phyloP scores from a whole-genome alignment of 2,113 vertebrate species.

The Blennius ocellaris region DNA sequence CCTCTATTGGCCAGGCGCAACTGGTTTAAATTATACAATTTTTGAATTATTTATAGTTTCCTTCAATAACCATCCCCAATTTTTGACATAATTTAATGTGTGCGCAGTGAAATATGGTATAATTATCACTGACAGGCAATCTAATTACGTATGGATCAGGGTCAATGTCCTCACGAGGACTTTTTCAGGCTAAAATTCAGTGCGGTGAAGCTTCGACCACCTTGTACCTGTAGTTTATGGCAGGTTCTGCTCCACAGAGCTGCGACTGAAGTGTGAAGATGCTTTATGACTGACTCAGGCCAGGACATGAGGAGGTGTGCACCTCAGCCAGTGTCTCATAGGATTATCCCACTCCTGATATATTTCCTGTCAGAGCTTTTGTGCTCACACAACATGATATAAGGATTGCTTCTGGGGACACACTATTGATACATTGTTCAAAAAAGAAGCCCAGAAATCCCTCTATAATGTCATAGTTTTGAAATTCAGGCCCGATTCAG shows the following conservation, averaged over 20 bases:
- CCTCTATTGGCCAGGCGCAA: too few relatives aligned
- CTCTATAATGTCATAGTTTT: background rate
- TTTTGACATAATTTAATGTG: too few relatives aligned
- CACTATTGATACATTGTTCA: too few relatives aligned
- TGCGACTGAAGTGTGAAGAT: constrained; percentile 6
- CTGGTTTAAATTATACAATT: background rate
- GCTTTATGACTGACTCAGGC: constrained; percentile 23
- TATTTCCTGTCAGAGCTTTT: background rate
- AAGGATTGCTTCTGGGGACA: too few relatives aligned
- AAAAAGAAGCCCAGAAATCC: too few relatives aligned
- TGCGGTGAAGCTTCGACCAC: constrained; percentile 20
- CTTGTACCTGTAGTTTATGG: constrained; percentile 20
- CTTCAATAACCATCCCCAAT: background rate
- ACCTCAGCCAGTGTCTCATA: background rate
- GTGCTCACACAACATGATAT: constrained; percentile 4
- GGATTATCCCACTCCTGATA: background rate
- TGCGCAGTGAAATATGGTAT: too few relatives aligned
- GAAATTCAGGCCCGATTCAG: background rate
- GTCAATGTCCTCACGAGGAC: constrained; percentile 12
- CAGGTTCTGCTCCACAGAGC: constrained; percentile 22
- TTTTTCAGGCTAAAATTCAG: background rate
- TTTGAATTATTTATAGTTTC: background rate
- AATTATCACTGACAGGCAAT: too few relatives aligned
- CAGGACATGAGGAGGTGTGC: constrained; percentile 12
- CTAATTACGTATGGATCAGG: background rate